Evolutionary conservation across 2,888 invertebrate genomes (phyloP), one percentile per base, ranked within the genome.

Genomic region (Neelides folsomi): DNA sequence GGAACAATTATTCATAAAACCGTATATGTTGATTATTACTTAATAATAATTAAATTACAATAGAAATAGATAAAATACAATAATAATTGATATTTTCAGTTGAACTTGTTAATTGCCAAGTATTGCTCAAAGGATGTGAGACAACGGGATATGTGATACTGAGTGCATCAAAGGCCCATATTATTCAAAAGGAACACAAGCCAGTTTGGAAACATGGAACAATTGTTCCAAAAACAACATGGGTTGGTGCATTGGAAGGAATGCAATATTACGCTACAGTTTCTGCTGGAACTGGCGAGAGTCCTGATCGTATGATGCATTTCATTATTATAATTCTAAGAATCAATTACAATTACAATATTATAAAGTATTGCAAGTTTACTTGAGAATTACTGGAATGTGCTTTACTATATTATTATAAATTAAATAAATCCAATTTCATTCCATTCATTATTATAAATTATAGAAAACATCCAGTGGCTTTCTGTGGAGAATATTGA

Each of bases 191-290:
- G 50, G 77, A 84, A 39, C 89, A 92, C 70, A 79, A 84, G 50
- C 89, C 95, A 0, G 84, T 87, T 0, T 92, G 90, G 90, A 80
- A 82, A 51, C 83, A 86, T 66, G 75, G 85, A 47, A 85, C 86
- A 9, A 74, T 90, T 2, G 84, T 92, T n/a, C 81, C 86, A 34
- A 97, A 97, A 72, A 85, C 86, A 1, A 92, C 95, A 0, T 97
- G 97, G 94, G 82, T 86, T 58, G 95, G 95, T 16, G 82, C 86
- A 49, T 75, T 98, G 10, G 87, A 89, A 68, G 93, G 95, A 71
- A 93, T 98, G 92, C 97, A 97, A 78, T 98, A 98, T 75, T 98
- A 97, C 74, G 97, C 97, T 10, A 98, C 98, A 8, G 93, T 97
- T 45, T 86, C 85, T 69, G 87, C 86, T 3, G 65, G 62, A 38